Base-by-base conservation (phyloP, 2,888 invertebrate species). In the Acleris holmiana region DNA sequence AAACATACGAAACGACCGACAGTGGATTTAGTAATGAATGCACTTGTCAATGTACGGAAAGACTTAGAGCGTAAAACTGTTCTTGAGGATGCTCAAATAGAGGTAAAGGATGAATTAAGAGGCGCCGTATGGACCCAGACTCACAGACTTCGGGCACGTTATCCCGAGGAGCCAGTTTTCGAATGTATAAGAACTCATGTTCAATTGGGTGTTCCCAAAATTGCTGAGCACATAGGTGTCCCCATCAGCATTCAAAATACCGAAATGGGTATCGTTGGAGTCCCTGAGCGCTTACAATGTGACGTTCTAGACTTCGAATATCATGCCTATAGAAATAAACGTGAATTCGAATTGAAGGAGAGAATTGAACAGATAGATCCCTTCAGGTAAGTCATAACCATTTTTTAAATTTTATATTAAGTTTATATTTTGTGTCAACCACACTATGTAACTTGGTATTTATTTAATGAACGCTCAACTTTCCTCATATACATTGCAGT, bases 21-120 rank as follows among this genome's bases (percentile, higher is more conserved):
- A 44, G 82, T 69, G 1, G 89, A 91, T 61, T 73, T 92, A 19
- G 71, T 82, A 10, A 91, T 92, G 90, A 91, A 91, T 68, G 68
- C 85, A 21, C 56, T 82, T 13, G 83, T 83, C 47, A 82, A 80
- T 41, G 66, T 81, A 2, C 79, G 90, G 2, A 79, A 84, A 67
- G 80, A 86, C 8, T 85, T 82, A 61, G 91, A 91, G 75, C 76
- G 82, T 50, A 91, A 91, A 72, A 73, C 58, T 0, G 83, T 74
- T 2, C 68, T 92, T 50, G 87, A 88, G 72, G 69, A 88, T 62
- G 88, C 90, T n/a, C 84, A 90, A 69, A 76, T 88, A 55, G 66
- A 76, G 10, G 74, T 74, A 48, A 86, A 85, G 60, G 71, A 82
- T 0, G 71, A 68, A 2, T 48, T 86, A 3, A 78, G 89, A 70